Evolutionary conservation across 2,888 invertebrate genomes (phyloP).

Genomic region (Pristionchus japonicus): DNA sequence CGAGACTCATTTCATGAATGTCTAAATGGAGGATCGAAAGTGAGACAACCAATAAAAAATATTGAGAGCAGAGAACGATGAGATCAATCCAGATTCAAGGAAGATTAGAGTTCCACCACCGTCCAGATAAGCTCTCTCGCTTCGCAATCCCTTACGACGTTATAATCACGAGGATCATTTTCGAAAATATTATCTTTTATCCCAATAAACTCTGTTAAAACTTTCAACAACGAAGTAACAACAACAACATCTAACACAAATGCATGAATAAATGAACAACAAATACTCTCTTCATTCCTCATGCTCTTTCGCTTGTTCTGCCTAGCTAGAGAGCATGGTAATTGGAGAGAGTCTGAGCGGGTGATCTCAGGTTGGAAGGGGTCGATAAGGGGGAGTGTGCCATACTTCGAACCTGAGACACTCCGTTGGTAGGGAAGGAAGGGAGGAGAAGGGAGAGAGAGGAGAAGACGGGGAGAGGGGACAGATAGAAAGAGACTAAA

Average conservation of each 20-base stretch:
- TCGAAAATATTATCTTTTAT: neutral
- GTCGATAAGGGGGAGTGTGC: slow-evolving; percentile 36
- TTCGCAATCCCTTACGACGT: neutral
- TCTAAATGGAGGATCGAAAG: no score
- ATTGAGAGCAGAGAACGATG: neutral
- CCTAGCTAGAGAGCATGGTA: neutral
- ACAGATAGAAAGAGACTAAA: neutral
- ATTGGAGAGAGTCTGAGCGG: neutral
- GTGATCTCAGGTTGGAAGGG: neutral
- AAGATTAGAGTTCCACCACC: neutral
- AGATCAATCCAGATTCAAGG: neutral
- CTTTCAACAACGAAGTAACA: slow-evolving; percentile 36
- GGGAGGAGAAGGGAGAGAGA: slow-evolving; percentile 35
- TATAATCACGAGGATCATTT: neutral
- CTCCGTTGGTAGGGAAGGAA: neutral
- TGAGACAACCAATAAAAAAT: neutral
- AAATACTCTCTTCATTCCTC: neutral
- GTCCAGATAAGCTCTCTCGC: neutral
- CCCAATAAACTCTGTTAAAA: slow-evolving; percentile 2
- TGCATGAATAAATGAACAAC: neutral
- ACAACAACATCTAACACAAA: slow-evolving; percentile 39
- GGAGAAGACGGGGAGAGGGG: neutral
- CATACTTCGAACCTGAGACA: slow-evolving; percentile 23
- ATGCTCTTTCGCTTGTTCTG: neutral
- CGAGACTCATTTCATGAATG: no score